Evolutionary conservation across 1,140 invertebrate genomes (phyloP), one percentile per base, ranked within the genome.

Genomic region (Drosophila bocqueti): DNA sequence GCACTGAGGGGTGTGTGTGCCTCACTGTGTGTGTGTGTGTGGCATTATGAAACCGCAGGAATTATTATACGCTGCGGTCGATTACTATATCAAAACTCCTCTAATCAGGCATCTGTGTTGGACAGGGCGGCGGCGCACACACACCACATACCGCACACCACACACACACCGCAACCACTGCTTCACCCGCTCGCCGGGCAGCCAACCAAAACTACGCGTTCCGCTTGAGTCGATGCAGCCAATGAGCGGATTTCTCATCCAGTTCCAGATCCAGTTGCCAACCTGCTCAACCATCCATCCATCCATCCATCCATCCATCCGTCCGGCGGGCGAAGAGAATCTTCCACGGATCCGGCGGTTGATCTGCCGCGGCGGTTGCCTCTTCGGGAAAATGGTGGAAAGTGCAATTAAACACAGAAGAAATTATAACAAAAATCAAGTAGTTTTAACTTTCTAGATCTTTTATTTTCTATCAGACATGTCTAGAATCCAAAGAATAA

Each of bases 61-160:
- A 92, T 90, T 92, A 92, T 92, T 90, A 90, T 82, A 91, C 85
- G 86, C 85, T 92, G 89, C 77, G 90, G 90, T 92, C 80, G 85
- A 81, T 86, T 85, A 90, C 82, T 92, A 81, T 83, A 91, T 89
- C 81, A 91, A 90, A 83, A 87, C 59, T 61, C 72, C 72, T 81
- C 83, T 76, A 89, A 87, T 83, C 76, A 87, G 50, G 46, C 62
- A 50, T 61, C 54, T 72, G 67, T 57, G 60, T 72, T 60, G 69
- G 76, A 40, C 75, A 62, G 45, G 26, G 54, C 21, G 63, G 46
- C 58, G 59, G 24, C 52, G 40, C n/a, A 68, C 18, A 38, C 58
- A 50, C 42, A 46, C 15, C 26, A 50, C 31, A 36, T 38, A 46
- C 15, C 26, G 42, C 31, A 36, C 81, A 31, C 3, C 31, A 36